Evolutionary conservation across 2,797 vertebrate species (phyloP).

Genomic region (Muraenolepis orangiensis): DNA sequence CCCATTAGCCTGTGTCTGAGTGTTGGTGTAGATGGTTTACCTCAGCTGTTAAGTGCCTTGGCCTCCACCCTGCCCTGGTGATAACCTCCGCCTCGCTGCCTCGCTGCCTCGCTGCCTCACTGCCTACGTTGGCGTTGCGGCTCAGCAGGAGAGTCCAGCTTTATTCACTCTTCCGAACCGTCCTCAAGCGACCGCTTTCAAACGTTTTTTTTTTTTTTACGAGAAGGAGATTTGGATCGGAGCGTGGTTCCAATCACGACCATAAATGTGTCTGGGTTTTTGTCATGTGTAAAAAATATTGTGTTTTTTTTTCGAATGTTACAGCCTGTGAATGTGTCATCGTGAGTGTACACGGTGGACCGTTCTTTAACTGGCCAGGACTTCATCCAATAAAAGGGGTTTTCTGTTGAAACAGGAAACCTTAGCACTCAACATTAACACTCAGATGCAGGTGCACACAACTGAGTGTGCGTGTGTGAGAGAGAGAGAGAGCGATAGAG

Average conservation of each 20-base stretch:
- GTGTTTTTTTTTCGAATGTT: constrained; percentile 30
- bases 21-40: constrained; percentile 61
- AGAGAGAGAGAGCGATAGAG: not conserved
- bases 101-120: not conserved
- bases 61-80: constrained; percentile 25
- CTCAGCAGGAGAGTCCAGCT: constrained; percentile 31
- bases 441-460: not conserved
- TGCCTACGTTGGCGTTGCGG: constrained; percentile 9
- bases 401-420: constrained; percentile 29
- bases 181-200: constrained; percentile 27
- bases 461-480: not conserved
- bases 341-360: constrained; percentile 29
- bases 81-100: constrained; percentile 31
- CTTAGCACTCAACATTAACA: constrained; percentile 48
- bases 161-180: constrained; percentile 38
- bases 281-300: constrained; percentile 27
- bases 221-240: constrained; percentile 23
- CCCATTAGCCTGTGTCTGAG: constrained; percentile 54
- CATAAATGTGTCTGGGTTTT: constrained; percentile 22
- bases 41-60: constrained; percentile 47
- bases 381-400: constrained; percentile 36
- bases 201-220: constrained; percentile 38
- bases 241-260: constrained; percentile 25
- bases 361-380: constrained; percentile 30
- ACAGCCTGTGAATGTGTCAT: constrained; percentile 4